Percentiles rank a stretch among this genome's conserved stretches.
Evolutionary conservation across 2,888 invertebrate genomes (phyloP).

Genomic region (Tillus elongatus): DNA sequence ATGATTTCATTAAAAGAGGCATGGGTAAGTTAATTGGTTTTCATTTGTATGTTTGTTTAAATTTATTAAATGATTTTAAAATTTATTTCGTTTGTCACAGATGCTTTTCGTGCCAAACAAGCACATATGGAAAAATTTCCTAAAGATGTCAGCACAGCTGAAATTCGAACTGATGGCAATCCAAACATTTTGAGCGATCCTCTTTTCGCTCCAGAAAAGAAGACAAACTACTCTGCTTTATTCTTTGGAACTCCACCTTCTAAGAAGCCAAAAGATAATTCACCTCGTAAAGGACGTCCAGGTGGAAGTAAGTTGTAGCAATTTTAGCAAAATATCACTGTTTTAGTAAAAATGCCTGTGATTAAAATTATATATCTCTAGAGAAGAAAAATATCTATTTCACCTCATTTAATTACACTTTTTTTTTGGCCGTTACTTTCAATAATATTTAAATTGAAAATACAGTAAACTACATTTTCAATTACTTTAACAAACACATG

Average conservation of each 20-base stretch:
- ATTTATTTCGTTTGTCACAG: conserved; percentile 39
- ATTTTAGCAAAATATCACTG: too few relatives aligned
- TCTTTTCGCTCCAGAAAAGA: conserved; percentile 46
- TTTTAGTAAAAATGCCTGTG: background rate
- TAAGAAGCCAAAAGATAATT: conserved; percentile 37
- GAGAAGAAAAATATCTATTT: too few relatives aligned
- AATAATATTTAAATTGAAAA: too few relatives aligned
- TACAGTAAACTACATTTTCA: too few relatives aligned
- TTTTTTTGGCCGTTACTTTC: too few relatives aligned
- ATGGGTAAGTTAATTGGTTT: conserved; percentile 54
- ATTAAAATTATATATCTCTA: background rate
- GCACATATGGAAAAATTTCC: conserved; percentile 73
- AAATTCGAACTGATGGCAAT: conserved; percentile 62
- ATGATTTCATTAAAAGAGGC: conserved; percentile 75
- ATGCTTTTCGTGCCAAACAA: conserved; percentile 43
- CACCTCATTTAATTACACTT: too few relatives aligned
- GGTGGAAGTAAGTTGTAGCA: too few relatives aligned
- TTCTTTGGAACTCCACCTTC: conserved; percentile 44
- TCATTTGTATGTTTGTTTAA: background rate
- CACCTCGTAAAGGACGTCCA: conserved; percentile 17
- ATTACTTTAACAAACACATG: too few relatives aligned
- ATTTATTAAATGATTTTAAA: conserved; percentile 9
- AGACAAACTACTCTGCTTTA: conserved; percentile 43
- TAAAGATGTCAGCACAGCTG: conserved; percentile 65
- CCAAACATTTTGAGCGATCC: conserved; percentile 57